Evolutionary conservation across 2,797 vertebrate genomes (phyloP), one percentile per base, ranked within the genome.

Genomic region (Sphaeramia orbicularis): DNA sequence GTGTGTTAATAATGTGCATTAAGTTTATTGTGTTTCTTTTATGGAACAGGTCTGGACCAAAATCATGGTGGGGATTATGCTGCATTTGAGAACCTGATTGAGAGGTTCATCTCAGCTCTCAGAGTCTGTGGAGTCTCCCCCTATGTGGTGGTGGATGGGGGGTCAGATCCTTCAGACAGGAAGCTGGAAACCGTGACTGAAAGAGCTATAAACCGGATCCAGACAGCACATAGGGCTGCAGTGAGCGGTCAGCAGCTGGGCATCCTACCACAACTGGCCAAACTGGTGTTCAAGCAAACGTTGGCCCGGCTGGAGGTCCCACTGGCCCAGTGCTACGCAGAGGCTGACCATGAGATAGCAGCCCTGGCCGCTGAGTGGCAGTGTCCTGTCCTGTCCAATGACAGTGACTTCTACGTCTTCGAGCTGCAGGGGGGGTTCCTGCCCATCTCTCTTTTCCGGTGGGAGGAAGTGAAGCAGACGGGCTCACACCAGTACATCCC

Each of bases 401-500:
- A 97, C 72, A 96, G 94, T 40, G 96, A 97, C 82, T 97, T 98
- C 68, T 97, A 85, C 78, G 89, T 96, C 62, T 96, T 95, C 65
- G 83, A 94, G 38, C 81, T 96, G 24, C 82, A 80, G 0, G 85
- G n/a, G 7, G 96, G 96, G 0, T 87, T 95, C 74, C 91, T 95
- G 75, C 95, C 94, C 0, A 40, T 93, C 18, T 71, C 21, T 18
- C 74, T 91, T 52, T 97, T 98, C 81, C 76, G 84, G 15, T 97
- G 96, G 96, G 37, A 38, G 76, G 75, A 58, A 5, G 75, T 41
- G 36, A 30, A 40, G 1, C 67, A 74, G 2, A 76, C 2, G 0
- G 45, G 49, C 15, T 41, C 38, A 0, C 19, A 15, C 16, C 41
- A 62, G 79, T 94, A 68, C 72, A 93, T 97, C 13, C 85, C 88